Conservation (phyloP, 2,888 invertebrate species). For the Tinea trinotella region DNA sequence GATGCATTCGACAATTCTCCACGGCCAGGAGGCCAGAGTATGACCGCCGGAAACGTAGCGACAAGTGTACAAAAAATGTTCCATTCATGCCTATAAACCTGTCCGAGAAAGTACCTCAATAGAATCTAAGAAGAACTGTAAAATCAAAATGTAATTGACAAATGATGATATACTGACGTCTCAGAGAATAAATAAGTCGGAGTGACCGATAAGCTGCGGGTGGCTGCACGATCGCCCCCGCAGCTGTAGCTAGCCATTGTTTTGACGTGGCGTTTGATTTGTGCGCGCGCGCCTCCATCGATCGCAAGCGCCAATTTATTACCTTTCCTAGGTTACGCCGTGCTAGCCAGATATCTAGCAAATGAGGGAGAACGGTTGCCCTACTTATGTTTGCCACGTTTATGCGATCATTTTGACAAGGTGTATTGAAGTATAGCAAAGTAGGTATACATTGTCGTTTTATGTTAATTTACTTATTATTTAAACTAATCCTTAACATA, state of each 20-base stretch:
- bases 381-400: constrained; percentile 35
- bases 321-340: constrained; percentile 39
- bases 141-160: constrained; percentile 7
- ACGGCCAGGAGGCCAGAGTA: constrained; percentile 44
- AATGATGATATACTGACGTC: constrained; percentile 18
- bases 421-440: not conserved
- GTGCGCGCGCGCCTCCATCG: constrained; percentile 55
- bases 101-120: constrained; percentile 8
- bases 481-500: too few relatives aligned
- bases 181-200: constrained; percentile 18
- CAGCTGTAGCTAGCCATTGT: constrained; percentile 46
- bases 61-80: constrained; percentile 69
- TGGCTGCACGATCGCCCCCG: constrained; percentile 51
- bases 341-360: constrained; percentile 26
- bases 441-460: too few relatives aligned
- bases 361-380: constrained; percentile 48
- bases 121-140: constrained; percentile 7
- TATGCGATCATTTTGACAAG: constrained; percentile 29
- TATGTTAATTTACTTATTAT: too few relatives aligned
- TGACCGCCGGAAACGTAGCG: constrained; percentile 62
- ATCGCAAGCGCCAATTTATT: constrained; percentile 60
- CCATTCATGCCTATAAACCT: constrained; percentile 43
- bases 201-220: constrained; percentile 19
- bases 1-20: constrained; percentile 65
- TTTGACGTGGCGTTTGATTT: constrained; percentile 61